phyloP scores from a whole-genome alignment of 2,797 vertebrate species.

The Gymnothorax reevesii region DNA sequence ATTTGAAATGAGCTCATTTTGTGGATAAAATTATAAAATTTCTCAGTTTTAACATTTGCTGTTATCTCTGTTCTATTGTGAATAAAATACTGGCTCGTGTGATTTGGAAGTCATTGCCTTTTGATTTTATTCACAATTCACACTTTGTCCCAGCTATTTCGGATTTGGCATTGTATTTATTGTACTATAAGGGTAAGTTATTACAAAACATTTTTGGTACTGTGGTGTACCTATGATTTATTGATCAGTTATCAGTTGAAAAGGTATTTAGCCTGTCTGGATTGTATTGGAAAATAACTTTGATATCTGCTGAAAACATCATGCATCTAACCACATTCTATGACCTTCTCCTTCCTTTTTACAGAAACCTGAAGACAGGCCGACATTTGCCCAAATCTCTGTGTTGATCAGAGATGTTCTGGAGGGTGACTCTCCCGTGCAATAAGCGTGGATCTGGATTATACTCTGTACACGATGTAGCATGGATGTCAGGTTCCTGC shows the following conservation, averaged over 20 bases:
- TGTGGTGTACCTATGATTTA: not conserved
- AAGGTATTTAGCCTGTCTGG: not conserved
- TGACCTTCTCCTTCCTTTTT: conserved; percentile 32
- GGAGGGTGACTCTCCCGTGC: conserved; percentile 67
- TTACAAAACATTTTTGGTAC: not conserved
- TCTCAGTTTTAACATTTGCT: too few relatives aligned
- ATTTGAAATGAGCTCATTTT: too few relatives aligned
- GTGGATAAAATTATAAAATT: too few relatives aligned
- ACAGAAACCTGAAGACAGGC: conserved; percentile 84
- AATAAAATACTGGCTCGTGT: too few relatives aligned
- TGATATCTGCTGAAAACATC: not conserved
- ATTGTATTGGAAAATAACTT: not conserved
- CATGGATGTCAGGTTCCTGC: not conserved
- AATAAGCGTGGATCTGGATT: not conserved
- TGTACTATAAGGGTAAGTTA: not conserved
- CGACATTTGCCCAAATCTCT: conserved; percentile 76
- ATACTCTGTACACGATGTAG: not conserved
- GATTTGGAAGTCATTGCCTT: too few relatives aligned
- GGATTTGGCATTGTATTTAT: too few relatives aligned
- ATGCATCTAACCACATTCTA: not conserved
- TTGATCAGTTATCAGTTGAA: not conserved
- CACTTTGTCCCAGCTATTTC: too few relatives aligned
- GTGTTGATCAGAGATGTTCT: conserved; percentile 73
- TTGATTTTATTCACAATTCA: too few relatives aligned
- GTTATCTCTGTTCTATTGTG: too few relatives aligned